Conservation (phyloP, 2,797 vertebrate genomes). For the Manis pentadactyla region DNA sequence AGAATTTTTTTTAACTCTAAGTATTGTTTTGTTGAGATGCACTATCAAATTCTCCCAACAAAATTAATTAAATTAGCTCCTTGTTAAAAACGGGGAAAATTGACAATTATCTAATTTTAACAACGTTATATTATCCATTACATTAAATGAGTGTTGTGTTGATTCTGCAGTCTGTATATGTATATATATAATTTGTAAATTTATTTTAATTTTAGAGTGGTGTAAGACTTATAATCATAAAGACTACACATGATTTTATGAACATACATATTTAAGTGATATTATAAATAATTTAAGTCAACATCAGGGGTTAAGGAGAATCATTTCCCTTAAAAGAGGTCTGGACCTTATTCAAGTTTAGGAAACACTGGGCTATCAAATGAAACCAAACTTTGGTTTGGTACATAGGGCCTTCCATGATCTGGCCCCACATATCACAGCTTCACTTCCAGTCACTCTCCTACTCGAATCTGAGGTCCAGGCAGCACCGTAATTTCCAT, state of each 20-base stretch:
- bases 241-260: neutral
- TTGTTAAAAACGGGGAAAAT: neutral
- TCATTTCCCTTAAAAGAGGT: constrained; percentile 32
- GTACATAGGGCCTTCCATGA: neutral
- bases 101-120: constrained; percentile 3
- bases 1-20: neutral
- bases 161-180: neutral
- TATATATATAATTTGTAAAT: neutral
- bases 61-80: constrained; percentile 30
- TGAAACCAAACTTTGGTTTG: neutral
- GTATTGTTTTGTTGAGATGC: neutral
- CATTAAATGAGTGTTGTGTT: constrained; percentile 23
- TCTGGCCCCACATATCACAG: neutral
- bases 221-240: neutral
- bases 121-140: neutral
- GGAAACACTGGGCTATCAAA: neutral
- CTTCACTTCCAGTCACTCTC: neutral
- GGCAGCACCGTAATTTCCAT: neutral
- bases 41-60: neutral
- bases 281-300: constrained; percentile 45
- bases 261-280: neutral
- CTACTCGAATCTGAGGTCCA: neutral
- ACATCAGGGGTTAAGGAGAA: constrained; percentile 16
- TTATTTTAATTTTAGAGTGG: constrained; percentile 27
- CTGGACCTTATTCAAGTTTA: neutral